Conservation (phyloP, 2,888 invertebrate genomes). For the Volucella bombylans region DNA sequence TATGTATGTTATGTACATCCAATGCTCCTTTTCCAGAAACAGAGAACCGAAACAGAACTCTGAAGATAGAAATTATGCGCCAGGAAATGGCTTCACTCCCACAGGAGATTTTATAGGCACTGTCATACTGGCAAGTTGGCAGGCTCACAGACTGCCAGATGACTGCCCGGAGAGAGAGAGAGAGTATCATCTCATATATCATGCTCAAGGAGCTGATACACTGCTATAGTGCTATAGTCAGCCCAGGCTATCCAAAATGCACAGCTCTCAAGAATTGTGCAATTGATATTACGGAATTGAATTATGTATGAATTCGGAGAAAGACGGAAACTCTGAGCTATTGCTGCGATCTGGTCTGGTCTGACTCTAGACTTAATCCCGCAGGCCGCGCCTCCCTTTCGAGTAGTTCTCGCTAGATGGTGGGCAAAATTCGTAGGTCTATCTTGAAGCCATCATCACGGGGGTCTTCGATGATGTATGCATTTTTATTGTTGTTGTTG, state of each 20-base stretch:
- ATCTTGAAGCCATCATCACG: slow-evolving; percentile 53
- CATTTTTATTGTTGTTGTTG: slow-evolving; percentile 6
- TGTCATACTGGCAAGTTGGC: background rate
- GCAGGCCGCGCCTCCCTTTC: slow-evolving; percentile 34
- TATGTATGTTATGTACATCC: background rate
- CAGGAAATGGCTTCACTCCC: slow-evolving; percentile 73
- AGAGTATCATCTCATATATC: slow-evolving; percentile 59
- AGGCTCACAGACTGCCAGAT: slow-evolving; percentile 5
- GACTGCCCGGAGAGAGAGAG: slow-evolving; percentile 44
- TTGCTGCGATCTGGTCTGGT: slow-evolving; percentile 9
- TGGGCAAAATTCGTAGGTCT: slow-evolving; percentile 71
- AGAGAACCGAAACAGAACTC: slow-evolving; percentile 33
- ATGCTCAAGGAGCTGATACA: slow-evolving; percentile 30
- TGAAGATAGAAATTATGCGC: slow-evolving; percentile 68
- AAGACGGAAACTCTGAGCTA: slow-evolving; percentile 68
- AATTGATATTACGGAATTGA: slow-evolving; percentile 73
- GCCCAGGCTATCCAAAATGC: slow-evolving; percentile 6
- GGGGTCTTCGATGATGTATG: background rate
- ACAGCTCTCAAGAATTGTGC: slow-evolving; percentile 49
- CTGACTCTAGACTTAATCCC: slow-evolving; percentile 36
- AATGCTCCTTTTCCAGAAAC: background rate
- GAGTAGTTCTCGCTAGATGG: slow-evolving; percentile 16
- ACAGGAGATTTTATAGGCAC: slow-evolving; percentile 57
- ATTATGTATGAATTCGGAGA: slow-evolving; percentile 74
- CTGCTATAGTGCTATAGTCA: too few species aligned